phyloP scores from a whole-genome alignment of 92 coral and sea anemone species.

The Hydrozoanthus gracilis region DNA sequence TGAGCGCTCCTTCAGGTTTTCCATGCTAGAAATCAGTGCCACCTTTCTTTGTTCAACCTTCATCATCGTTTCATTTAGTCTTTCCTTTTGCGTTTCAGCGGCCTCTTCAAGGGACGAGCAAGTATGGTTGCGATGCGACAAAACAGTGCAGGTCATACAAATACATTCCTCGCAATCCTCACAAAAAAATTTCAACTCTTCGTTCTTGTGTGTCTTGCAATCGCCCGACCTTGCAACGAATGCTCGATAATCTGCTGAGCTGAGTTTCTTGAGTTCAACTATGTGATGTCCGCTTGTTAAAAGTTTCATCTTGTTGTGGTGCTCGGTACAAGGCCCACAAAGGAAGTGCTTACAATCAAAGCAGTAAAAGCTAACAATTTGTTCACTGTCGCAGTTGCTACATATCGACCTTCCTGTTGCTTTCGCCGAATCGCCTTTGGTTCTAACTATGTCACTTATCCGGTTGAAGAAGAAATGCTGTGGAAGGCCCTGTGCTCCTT shows the following conservation, averaged over 20 bases:
- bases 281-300: conserved; percentile 12
- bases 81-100: not conserved
- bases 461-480: conserved; percentile 12
- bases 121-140: conserved; percentile 24
- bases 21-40: not conserved
- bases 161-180: conserved; percentile 4
- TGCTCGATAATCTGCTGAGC: conserved; percentile 12
- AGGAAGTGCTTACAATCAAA: conserved; percentile 38
- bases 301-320: conserved; percentile 26
- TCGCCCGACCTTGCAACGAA: conserved; percentile 17
- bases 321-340: conserved; percentile 20
- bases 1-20: not conserved
- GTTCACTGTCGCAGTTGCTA: conserved; percentile 11
- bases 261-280: conserved; percentile 4
- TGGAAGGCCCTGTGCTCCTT: conserved; percentile 11
- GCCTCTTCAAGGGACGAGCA: conserved; percentile 28
- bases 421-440: not conserved
- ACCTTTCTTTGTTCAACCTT: not conserved
- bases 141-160: conserved; percentile 10
- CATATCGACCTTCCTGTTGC: conserved; percentile 7
- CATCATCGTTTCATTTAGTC: conserved; percentile 10
- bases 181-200: conserved; percentile 29
- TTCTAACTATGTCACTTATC: not conserved
- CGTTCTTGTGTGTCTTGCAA: conserved; percentile 7
- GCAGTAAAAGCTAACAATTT: conserved; percentile 15